Conservation (phyloP, 53 echinoderm and acorn worm species). For the Echinometra lucunter region DNA sequence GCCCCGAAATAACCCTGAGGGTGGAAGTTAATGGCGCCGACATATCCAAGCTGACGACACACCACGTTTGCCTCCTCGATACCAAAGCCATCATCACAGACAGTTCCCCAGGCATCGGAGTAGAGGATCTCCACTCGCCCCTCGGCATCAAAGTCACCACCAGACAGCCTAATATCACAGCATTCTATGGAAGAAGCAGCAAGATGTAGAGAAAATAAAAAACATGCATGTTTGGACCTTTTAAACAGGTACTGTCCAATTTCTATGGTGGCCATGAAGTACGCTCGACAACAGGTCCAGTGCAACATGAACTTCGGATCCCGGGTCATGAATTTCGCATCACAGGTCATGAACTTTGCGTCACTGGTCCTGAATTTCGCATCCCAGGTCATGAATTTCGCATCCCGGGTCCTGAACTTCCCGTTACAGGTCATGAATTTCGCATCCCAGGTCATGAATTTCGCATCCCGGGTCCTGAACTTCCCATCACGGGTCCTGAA, state of each 20-base stretch:
- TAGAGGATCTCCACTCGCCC: conserved; percentile 61
- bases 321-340: too few species aligned
- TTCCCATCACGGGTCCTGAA: too few species aligned
- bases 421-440: too few species aligned
- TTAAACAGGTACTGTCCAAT: not conserved
- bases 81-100: conserved; percentile 61
- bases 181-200: not conserved
- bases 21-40: conserved; percentile 35
- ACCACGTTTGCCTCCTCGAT: conserved; percentile 44
- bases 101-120: conserved; percentile 24
- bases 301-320: too few species aligned
- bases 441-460: too few species aligned
- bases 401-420: too few species aligned
- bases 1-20: conserved; percentile 11
- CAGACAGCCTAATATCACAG: conserved; percentile 24
- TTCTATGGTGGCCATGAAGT: too few species aligned
- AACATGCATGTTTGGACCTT: not conserved
- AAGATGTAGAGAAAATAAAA: not conserved
- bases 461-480: too few species aligned
- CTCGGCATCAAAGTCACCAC: conserved; percentile 42
- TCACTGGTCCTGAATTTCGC: too few species aligned
- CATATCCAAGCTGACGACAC: conserved; percentile 58
- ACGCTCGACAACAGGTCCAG: too few species aligned
- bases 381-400: too few species aligned
- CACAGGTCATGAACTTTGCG: too few species aligned